Percentiles rank a stretch among this genome's conserved stretches.
Evolutionary conservation across 2,113 vertebrate genomes (phyloP).

Genomic region (Corynorhinus townsendii): DNA sequence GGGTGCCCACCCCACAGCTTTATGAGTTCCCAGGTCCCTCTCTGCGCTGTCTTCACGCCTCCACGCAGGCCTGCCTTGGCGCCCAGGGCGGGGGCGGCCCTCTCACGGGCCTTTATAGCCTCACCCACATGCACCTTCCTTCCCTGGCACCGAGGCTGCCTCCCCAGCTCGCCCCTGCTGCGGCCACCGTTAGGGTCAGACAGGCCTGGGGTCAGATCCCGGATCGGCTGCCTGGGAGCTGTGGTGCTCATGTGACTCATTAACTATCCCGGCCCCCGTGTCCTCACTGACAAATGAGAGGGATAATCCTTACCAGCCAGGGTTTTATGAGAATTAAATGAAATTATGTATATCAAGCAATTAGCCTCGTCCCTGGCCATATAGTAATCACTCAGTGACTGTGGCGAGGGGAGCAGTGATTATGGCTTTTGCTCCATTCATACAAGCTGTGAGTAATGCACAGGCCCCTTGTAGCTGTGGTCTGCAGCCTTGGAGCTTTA

Average conservation of each 20-base stretch:
- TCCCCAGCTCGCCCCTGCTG: not conserved
- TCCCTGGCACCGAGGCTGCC: not conserved
- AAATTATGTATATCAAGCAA: not conserved
- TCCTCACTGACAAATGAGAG: not conserved
- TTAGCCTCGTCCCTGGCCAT: not conserved
- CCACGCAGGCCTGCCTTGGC: no score
- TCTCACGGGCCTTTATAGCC: no score
- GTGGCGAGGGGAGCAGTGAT: not conserved
- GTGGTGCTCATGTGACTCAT: not conserved
- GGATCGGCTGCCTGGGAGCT: not conserved
- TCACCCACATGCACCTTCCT: no score
- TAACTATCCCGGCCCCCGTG: not conserved
- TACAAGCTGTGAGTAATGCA: not conserved
- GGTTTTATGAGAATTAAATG: slow-evolving; percentile 18
- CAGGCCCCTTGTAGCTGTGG: not conserved
- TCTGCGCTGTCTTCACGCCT: no score
- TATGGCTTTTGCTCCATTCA: not conserved
- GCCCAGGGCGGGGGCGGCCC: no score
- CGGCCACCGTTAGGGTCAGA: not conserved
- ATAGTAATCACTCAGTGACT: not conserved
- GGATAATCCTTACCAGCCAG: not conserved
- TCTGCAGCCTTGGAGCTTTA: not conserved
- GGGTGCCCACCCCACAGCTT: no score
- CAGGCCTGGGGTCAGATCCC: accelerated
- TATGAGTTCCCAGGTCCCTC: no score